Evolutionary conservation across 2,797 vertebrate species (phyloP).

Genomic region (Gypaetus barbatus): DNA sequence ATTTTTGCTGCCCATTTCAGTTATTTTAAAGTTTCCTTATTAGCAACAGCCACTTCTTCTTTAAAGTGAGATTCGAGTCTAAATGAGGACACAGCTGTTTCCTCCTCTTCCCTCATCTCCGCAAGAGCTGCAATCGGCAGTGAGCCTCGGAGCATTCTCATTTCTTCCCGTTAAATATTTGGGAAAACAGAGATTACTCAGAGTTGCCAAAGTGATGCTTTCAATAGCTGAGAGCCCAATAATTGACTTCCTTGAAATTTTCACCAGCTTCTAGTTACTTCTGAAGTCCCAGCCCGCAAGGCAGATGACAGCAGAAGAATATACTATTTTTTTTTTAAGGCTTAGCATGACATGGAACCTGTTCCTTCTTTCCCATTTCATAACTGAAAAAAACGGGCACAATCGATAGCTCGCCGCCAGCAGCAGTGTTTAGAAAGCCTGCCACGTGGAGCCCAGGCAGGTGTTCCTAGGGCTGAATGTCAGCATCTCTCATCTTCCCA

Average conservation of each 20-base stretch:
- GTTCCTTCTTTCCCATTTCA: neutral
- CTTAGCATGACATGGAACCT: neutral
- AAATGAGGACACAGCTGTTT: constrained; percentile 63
- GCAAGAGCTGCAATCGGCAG: constrained; percentile 32
- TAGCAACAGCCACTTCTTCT: constrained; percentile 39
- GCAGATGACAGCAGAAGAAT: neutral
- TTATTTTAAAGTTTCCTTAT: constrained; percentile 56
- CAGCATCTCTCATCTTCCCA: neutral
- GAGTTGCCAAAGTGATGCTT: neutral
- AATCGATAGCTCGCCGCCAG: accelerated
- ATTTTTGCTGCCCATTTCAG: constrained; percentile 48
- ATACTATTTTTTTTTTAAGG: neutral
- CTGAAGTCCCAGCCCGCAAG: neutral
- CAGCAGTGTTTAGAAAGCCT: neutral
- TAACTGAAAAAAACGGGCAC: neutral
- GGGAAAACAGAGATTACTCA: constrained; percentile 57
- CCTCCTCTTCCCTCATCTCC: constrained; percentile 32
- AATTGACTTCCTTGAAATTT: constrained; percentile 26
- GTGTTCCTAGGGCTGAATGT: neutral
- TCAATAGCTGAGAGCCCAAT: constrained; percentile 34
- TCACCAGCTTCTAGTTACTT: neutral
- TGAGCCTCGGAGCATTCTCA: neutral
- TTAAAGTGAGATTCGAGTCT: constrained; percentile 25
- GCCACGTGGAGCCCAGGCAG: neutral
- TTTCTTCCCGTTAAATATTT: constrained; percentile 31